Base-by-base conservation (phyloP, 1,140 invertebrate species). In the Drosophila equinoxialis region DNA sequence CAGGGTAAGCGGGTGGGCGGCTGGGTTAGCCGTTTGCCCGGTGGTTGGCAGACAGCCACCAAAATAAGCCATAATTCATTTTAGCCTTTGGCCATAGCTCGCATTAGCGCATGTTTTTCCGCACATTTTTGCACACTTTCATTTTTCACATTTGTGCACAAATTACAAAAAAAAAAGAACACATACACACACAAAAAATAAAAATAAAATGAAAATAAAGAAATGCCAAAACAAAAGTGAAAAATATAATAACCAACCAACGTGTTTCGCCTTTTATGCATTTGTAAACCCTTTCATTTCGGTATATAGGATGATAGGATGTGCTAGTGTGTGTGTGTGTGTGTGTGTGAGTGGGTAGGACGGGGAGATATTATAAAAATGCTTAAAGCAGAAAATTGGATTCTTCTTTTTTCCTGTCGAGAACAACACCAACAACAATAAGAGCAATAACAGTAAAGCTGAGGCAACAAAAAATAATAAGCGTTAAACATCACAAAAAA, bases 401-500 rank as follows among this genome's bases (percentile, higher is more conserved):
- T 87, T 86, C 75, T 86, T 86, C 81, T 69, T 76, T 87, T 77
- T 82, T 20, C 7, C 45, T 48, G 45, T 48, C 17, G 17, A 51
- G 17, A 60, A 57, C 13, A 17, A 72, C 71, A 71, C 67, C 70
- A 63, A 77, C 62, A 62, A 54, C 67, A 66, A 58, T 39, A 67
- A 71, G 42, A 70, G 77, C 66, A 68, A 87, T 87, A 87, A 89
- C 79, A 84, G 60, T 89, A 89, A 87, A 87, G 68, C 77, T 74
- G 80, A 42, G 68, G 75, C 83, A 79, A 83, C 79, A 87, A 87
- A 89, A 87, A 89, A 89, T 84, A 89, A 89, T 89, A 89, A 89
- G 84, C 76, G 84, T 89, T 89, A 84, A 89, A 81, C 80, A 84
- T 74, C 74, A 72, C 68, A 71, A 58, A 70, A 80, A 77, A 85